These are phyloP conservation scores for Catharus bicknelli DNA, from an alignment of 2,113 vertebrate species.

Conservation along the genomic window DNA sequence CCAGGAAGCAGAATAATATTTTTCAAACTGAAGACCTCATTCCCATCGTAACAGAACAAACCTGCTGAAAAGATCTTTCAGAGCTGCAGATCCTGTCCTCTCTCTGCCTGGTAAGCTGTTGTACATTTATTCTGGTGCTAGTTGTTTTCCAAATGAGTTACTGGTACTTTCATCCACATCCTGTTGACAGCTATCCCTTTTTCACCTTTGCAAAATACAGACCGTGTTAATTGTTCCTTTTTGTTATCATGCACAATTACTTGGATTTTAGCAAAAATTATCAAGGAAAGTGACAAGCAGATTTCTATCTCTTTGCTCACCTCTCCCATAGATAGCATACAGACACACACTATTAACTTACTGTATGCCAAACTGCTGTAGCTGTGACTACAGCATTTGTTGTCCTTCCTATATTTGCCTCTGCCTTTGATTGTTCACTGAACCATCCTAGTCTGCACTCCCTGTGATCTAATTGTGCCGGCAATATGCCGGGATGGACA, in stretches of 20 bases:
- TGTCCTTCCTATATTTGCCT: not conserved
- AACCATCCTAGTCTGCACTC: not conserved
- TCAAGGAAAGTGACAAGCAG: not conserved
- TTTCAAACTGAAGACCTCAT: slow-evolving; percentile 10
- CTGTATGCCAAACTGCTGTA: not conserved
- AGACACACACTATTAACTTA: not conserved
- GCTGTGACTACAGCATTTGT: not conserved
- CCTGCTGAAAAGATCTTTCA: not conserved
- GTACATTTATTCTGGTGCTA: slow-evolving; percentile 18
- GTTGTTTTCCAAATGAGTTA: slow-evolving; percentile 6
- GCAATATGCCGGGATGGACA: not conserved
- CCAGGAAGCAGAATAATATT: slow-evolving; percentile 40
- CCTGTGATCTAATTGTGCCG: not conserved
- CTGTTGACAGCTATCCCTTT: not conserved
- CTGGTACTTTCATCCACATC: not conserved
- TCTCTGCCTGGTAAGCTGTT: slow-evolving; percentile 31
- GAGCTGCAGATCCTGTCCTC: slow-evolving; percentile 17
- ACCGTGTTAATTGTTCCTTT: not conserved
- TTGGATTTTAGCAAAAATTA: slow-evolving; percentile 6
- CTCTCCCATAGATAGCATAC: not conserved
- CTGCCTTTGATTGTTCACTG: not conserved
- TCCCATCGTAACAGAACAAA: not conserved
- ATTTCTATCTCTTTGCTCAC: not conserved
- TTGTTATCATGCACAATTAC: not conserved
- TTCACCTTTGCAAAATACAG: not conserved